Evolutionary conservation across 1,140 invertebrate species (phyloP).

Genomic region (Drosophila nebulosa): DNA sequence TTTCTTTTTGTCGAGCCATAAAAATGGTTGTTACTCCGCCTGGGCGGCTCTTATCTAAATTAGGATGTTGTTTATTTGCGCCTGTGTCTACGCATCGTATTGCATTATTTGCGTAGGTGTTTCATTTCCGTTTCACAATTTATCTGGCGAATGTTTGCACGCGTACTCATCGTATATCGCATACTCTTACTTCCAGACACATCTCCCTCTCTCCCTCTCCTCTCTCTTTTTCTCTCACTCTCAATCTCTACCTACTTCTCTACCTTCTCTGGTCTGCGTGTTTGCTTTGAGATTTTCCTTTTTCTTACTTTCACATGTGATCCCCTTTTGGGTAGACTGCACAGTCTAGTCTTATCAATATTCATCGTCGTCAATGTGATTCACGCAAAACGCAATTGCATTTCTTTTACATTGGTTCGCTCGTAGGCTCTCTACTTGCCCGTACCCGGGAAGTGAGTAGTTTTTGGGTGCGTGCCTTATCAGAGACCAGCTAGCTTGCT

Average conservation of each 20-base stretch:
- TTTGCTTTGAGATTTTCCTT: conserved; percentile 31
- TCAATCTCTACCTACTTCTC: background rate
- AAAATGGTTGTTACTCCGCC: conserved; percentile 24
- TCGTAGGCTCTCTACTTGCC: background rate
- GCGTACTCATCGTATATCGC: conserved; percentile 44
- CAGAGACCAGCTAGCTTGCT: conserved; percentile 26
- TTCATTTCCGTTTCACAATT: conserved; percentile 80
- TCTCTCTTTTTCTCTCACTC: background rate
- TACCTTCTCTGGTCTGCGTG: background rate
- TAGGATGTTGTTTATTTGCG: conserved; percentile 78
- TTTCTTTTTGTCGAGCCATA: conserved; percentile 59
- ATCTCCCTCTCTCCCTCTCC: background rate
- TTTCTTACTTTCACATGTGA: conserved; percentile 66
- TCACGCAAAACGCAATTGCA: conserved; percentile 56
- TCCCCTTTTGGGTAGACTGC: conserved; percentile 42
- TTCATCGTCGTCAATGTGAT: conserved; percentile 36
- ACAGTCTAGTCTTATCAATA: conserved; percentile 48
- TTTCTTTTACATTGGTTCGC: background rate
- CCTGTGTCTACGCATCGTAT: conserved; percentile 69
- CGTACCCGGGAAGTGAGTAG: background rate
- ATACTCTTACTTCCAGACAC: conserved; percentile 45
- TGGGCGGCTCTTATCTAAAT: conserved; percentile 76
- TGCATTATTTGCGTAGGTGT: conserved; percentile 79
- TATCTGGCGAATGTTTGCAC: conserved; percentile 67
- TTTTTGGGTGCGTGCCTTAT: conserved; percentile 59